phyloP scores from a whole-genome alignment of 2,113 vertebrate species.

The Erinaceus europaeus region DNA sequence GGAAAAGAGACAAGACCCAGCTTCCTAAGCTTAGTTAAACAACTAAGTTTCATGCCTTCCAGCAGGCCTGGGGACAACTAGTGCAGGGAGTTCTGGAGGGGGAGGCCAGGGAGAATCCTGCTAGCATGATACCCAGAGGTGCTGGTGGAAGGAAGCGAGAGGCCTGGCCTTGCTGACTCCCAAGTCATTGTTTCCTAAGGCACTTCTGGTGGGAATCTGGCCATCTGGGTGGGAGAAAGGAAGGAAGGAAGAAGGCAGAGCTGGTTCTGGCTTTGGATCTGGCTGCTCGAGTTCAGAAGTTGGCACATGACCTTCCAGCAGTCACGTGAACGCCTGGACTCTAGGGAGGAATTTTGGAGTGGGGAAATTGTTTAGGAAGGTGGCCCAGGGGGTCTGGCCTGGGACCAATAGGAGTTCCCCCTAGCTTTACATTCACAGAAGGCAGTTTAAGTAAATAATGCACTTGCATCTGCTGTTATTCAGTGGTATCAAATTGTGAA shows the following conservation, averaged over 20 bases:
- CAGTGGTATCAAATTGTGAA: neutral
- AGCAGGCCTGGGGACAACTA: neutral
- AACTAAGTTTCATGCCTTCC: conserved; percentile 2
- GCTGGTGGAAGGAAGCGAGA: conserved; percentile 29
- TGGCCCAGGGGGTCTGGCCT: neutral
- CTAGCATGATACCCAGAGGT: neutral
- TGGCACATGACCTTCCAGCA: conserved; percentile 1
- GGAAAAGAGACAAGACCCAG: neutral
- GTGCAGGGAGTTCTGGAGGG: neutral
- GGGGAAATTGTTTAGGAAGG: neutral
- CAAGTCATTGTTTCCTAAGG: conserved; percentile 47
- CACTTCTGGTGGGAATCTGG: conserved; percentile 26
- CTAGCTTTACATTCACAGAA: conserved; percentile 27
- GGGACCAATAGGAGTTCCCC: neutral
- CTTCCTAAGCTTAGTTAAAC: neutral
- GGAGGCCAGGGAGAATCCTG: neutral
- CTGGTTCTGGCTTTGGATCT: neutral
- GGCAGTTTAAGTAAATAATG: neutral
- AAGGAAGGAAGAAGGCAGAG: conserved; percentile 47
- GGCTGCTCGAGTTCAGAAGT: conserved; percentile 33
- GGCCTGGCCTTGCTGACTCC: neutral
- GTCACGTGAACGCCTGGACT: neutral
- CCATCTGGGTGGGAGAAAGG: neutral
- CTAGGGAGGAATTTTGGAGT: neutral
- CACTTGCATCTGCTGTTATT: conserved; percentile 8